Base-by-base conservation (phyloP, 2,113 vertebrate species). In the Calcarius ornatus region DNA sequence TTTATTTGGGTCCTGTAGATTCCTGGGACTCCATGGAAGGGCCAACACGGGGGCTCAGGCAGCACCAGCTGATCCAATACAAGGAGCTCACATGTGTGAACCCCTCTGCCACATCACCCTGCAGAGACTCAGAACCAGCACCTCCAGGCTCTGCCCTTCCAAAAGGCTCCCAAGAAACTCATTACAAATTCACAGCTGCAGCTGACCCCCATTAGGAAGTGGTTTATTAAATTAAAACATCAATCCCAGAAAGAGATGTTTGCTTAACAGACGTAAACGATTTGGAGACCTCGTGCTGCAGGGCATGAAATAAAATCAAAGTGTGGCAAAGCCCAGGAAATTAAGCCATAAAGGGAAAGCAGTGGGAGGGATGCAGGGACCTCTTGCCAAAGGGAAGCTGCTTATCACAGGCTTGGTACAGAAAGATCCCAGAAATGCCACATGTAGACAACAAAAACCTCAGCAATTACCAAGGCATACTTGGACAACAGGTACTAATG, bases 161-260 rank as follows among this genome's bases (percentile, higher is more conserved):
- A 73, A 68, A 28, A 30, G 53, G 78, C 91, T 96, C 93, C 89
- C 92, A 88, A 64, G 38, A 86, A 89, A 69, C 19, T 8, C 92
- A 42, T 92, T 73, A 93, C 92, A 92, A 19, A 96, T 91, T 92
- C 95, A 70, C 2, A 20, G 94, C 88, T 92, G 65, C 96, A 97
- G 94, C 95, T 94, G 95, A 97, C 96, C 97, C 91, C 70, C 90
- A 86, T 96, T 96, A 97, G 73, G 90, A 95, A 93, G 93, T 30
- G 86, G 69, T 97, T 97, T 96, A 97, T 97, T 97, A 95, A 97
- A 97, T 97, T 97, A 98, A 97, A 97, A 91, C 92, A 95, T 95
- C 92, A 88, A 73, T 96, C 95, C 86, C 90, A 97, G 91, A 92
- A 97, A 97, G 84, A 95, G 78, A 94, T 96, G 92, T 97, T 97